Evolutionary conservation across 1,140 invertebrate species (phyloP), one percentile per base, ranked within the genome.

Genomic region (Bombus waltoni): DNA sequence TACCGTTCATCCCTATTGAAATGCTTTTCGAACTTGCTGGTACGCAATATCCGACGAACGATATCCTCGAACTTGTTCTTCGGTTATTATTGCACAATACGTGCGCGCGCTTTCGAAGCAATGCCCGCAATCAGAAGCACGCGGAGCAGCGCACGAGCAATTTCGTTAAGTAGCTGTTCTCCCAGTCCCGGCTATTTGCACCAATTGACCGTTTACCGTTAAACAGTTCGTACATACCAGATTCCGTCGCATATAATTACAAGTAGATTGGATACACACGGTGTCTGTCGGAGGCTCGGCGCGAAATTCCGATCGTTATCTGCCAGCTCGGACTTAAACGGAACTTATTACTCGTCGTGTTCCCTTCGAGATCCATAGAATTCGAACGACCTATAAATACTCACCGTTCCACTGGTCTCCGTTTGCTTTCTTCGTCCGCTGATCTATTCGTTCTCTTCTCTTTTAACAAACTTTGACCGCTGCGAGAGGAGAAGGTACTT

Each of bases 261-360:
- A 59, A 77, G 62, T 78, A 44, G 66, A 84, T 84, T 66, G 75
- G 65, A 68, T 81, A 42, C 73, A 59, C 44, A 70, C 18, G 6
- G 28, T 25, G 10, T 62, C 28, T 10, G 59, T 62, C 59, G 40
- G 57, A 70, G 73, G 18, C n/a, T 44, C 62, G 66, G 25, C 66
- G 74, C 65, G 47, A 84, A 84, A 78, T 78, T 78, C 65, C 47
- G 82, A 84, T 84, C 75, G 75, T 44, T 84, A 84, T 84, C 82
- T 5, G 5, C 3, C 18, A n/a, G 28, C 70, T 25, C 76, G 18
- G 47, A 57, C 66, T 80, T 65, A 44, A 78, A 65, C 73, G 62
- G 35, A 57, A 32, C 66, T 53, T 59, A 44, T 73, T n/a, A 47
- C 40, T 57, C 80, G 13, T 59, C 25, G 72, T n/a, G 38, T 83